A percentile compares a stretch with the other conserved stretches of the same genome.
Evolutionary conservation across 2,888 invertebrate genomes (phyloP).

Genomic region (Drosophila recens): DNA sequence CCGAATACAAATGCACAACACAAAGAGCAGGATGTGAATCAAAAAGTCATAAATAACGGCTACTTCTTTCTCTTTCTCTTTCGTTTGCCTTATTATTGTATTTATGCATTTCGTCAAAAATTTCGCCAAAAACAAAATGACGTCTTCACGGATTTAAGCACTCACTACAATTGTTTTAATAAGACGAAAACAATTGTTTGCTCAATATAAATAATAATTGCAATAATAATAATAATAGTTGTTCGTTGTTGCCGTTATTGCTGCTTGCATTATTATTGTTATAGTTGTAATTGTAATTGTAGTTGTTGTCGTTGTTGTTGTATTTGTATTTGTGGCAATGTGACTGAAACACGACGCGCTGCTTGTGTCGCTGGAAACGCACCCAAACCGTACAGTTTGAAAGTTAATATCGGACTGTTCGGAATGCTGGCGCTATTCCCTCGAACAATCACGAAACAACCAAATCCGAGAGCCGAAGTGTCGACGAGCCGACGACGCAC

Average conservation of each 20-base stretch:
- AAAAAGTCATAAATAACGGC: slow-evolving; percentile 46
- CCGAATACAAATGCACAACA: slow-evolving; percentile 30
- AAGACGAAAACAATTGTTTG: slow-evolving; percentile 39
- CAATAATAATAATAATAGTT: slow-evolving; percentile 24
- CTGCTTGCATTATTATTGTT: slow-evolving; percentile 30
- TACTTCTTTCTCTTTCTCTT: slow-evolving; percentile 23
- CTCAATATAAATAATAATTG: slow-evolving; percentile 6
- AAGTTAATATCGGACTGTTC: slow-evolving; percentile 85
- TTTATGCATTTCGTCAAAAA: slow-evolving; percentile 13
- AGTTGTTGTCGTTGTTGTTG: slow-evolving; percentile 21
- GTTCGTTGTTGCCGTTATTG: slow-evolving; percentile 28
- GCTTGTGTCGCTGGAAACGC: slow-evolving; percentile 62
- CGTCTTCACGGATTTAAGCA: slow-evolving; percentile 35
- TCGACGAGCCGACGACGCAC: slow-evolving; percentile 14
- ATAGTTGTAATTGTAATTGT: slow-evolving; percentile 6
- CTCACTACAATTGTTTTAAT: slow-evolving; percentile 66
- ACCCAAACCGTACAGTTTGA: slow-evolving; percentile 84
- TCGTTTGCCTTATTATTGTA: slow-evolving; percentile 14
- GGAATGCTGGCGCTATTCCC: slow-evolving; percentile 58
- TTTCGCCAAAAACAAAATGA: slow-evolving; percentile 1
- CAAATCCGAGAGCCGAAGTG: slow-evolving; percentile 21
- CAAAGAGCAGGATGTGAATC: slow-evolving; percentile 66
- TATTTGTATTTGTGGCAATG: slow-evolving; percentile 35
- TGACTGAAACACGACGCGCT: slow-evolving; percentile 69
- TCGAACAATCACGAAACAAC: slow-evolving; percentile 50